A percentile compares a stretch with the other conserved stretches of the same genome.
Evolutionary conservation across 1,140 invertebrate genomes (phyloP).

Genomic region (Pseudomyrmex concolor): DNA sequence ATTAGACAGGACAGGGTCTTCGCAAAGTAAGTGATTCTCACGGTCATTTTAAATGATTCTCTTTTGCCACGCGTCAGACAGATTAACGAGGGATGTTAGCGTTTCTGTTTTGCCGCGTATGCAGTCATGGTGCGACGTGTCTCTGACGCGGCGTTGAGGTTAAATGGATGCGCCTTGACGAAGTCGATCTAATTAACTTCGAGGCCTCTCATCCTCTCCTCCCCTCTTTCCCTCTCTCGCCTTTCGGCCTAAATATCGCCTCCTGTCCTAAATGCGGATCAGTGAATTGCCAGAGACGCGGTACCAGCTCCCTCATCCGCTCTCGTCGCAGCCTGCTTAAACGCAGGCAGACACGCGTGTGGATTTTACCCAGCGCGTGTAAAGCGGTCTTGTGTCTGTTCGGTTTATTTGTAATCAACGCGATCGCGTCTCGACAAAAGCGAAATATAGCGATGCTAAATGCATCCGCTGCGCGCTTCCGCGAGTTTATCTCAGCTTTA

Average conservation of each 20-base stretch:
- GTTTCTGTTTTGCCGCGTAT: conserved; percentile 11
- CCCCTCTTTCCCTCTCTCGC: conserved; percentile 45
- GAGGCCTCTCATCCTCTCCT: conserved; percentile 62
- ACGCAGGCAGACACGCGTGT: conserved; percentile 51
- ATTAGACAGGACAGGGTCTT: not conserved
- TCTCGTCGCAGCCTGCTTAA: conserved; percentile 47
- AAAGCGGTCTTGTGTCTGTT: conserved; percentile 62
- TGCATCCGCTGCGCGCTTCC: conserved; percentile 2
- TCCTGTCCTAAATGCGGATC: conserved; percentile 68
- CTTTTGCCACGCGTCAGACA: not conserved
- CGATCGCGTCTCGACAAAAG: conserved; percentile 57
- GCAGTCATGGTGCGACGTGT: conserved; percentile 40
- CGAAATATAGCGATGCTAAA: conserved; percentile 31
- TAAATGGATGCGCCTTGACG: conserved; percentile 68
- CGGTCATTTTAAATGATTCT: not conserved
- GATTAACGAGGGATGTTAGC: conserved; percentile 2
- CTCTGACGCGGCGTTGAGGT: conserved; percentile 63
- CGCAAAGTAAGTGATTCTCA: not conserved
- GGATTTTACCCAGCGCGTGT: conserved; percentile 52
- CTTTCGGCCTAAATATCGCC: conserved; percentile 67
- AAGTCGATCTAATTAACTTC: conserved; percentile 76
- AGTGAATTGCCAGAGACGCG: conserved; percentile 63
- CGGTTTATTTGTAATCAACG: conserved; percentile 76
- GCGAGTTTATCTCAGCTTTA: not conserved
- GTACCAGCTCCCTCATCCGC: conserved; percentile 37